These are phyloP conservation scores for Pogonomyrmex barbatus DNA, from an alignment of 1,140 invertebrate species.

Conservation along the genomic window DNA sequence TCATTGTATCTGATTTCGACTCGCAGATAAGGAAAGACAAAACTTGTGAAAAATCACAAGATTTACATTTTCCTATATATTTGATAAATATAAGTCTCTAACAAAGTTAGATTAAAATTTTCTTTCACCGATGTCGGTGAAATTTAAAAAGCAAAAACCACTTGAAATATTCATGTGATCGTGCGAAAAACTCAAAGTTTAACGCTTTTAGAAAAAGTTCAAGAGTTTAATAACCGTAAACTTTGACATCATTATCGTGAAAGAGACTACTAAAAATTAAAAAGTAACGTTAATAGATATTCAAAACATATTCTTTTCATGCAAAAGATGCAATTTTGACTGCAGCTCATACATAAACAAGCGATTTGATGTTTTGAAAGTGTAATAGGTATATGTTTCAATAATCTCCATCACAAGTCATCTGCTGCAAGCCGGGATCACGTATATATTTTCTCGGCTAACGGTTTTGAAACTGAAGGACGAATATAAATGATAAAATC, in stretches of 20 bases:
- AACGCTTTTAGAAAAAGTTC: background rate
- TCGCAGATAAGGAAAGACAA: background rate
- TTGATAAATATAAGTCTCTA: background rate
- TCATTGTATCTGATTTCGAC: background rate
- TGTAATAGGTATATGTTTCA: conserved; percentile 16
- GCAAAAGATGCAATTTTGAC: background rate
- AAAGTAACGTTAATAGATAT: background rate
- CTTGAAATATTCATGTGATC: background rate
- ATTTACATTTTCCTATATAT: background rate
- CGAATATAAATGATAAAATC: conserved; percentile 41
- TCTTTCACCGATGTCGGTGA: background rate
- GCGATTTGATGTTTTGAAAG: conserved; percentile 8
- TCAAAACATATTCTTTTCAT: background rate
- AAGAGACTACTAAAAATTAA: conserved; percentile 14
- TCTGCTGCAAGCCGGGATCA: background rate
- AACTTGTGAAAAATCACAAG: background rate
- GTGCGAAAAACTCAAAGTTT: background rate
- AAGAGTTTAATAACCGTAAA: background rate
- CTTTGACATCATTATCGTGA: background rate
- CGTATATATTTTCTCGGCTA: conserved; percentile 10
- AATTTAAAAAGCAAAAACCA: background rate
- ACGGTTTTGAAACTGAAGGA: conserved; percentile 47
- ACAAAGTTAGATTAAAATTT: conserved; percentile 22
- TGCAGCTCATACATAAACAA: conserved; percentile 5
- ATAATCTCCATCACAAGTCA: conserved; percentile 27